Evolutionary conservation across 2,888 invertebrate genomes (phyloP), one percentile per base, ranked within the genome.

Genomic region (Eupithecia insigniata): DNA sequence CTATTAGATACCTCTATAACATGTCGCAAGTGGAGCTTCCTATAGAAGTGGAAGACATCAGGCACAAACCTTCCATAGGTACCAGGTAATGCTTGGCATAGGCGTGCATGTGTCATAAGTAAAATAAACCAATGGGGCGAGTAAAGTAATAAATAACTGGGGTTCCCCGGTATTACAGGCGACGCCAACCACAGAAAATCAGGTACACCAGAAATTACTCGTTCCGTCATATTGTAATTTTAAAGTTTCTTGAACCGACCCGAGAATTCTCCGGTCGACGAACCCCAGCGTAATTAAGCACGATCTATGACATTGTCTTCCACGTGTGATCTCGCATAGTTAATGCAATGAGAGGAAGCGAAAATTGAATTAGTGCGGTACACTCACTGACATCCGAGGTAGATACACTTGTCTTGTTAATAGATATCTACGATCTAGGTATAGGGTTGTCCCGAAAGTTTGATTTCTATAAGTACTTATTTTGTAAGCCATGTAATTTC

Each of bases 311-410:
- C 69, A 64, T 66, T 73, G 72, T 68, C 72, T 69, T 74, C 74
- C 74, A 74, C 76, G 74, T 76, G 76, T 71, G 72, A 65, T 72
- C 71, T 65, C 39, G 55, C 32, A 70, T 78, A 79, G 79, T 75
- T 69, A 75, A 76, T 85, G 79, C 84, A 91, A 91, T 89, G 83
- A 92, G 83, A 92, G 93, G 92, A 93, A 91, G 87, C 79, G 90
- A 86, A 90, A 91, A 92, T 92, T 93, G 90, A 89, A 90, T 91
- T 90, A 91, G 36, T 64, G 1, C 18, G 61, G 4, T 51, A 51
- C 26, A 55, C 55, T 55, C 55, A 26, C 26, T 14, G 55, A 55
- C 55, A 55, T 55, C 55, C 55, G 26, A 55, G 55, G 14, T 55
- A 55, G 55, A 5, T 55, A 62, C 62, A 34, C 34, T 64, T 22